phyloP scores from a whole-genome alignment of 2,888 invertebrate species.

The Tenthredo distinguenda region DNA sequence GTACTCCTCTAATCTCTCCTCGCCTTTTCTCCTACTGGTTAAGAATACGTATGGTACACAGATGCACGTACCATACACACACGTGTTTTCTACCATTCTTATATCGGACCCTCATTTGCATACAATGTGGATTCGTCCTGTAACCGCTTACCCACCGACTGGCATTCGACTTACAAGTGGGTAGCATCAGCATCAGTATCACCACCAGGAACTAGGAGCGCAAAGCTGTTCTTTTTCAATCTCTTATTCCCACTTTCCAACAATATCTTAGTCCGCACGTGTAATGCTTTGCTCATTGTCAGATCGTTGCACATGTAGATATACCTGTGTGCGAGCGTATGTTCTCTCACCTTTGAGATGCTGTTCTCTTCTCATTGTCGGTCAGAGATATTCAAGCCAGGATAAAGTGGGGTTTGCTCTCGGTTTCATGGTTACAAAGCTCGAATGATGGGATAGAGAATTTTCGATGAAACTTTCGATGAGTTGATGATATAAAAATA shows the following conservation, averaged over 20 bases:
- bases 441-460: neutral
- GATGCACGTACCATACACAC: too few relatives aligned
- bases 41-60: neutral
- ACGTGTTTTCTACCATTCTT: neutral
- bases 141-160: constrained; percentile 1
- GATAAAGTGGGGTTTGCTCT: neutral
- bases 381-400: neutral
- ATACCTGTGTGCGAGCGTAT: neutral
- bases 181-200: constrained; percentile 8
- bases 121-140: constrained; percentile 32
- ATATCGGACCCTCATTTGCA: constrained; percentile 19
- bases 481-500: neutral
- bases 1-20: constrained; percentile 4
- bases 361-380: neutral
- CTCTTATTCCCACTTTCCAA: constrained; percentile 21
- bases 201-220: constrained; percentile 19
- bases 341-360: neutral
- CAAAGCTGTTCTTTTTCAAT: constrained; percentile 11
- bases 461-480: neutral
- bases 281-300: constrained; percentile 8
- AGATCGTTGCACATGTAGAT: neutral
- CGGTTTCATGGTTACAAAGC: neutral
- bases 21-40: neutral
- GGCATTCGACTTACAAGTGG: constrained; percentile 28
- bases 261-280: neutral